Evolutionary conservation across 2,797 vertebrate genomes (phyloP), one percentile per base, ranked within the genome.

Genomic region (Linurgus olivaceus): DNA sequence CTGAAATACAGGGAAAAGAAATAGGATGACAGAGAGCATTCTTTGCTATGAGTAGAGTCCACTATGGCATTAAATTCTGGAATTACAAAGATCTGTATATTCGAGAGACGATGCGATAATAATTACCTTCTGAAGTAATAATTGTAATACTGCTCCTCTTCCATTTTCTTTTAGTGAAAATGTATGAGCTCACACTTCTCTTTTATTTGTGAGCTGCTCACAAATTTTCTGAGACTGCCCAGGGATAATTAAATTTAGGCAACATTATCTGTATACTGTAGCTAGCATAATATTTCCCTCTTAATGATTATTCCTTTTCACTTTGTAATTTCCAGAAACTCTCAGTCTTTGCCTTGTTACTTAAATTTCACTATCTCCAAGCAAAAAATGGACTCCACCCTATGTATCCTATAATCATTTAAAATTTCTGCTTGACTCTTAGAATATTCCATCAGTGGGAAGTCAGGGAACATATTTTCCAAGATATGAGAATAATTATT

Each of bases 1-100:
- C 75, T 93, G 68, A 78, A 96, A 72, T 75, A 95, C 75, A 95
- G 75, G 84, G 81, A 92, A 86, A 95, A 92, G 82, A 97, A 96
- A 83, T 19, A n/a, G 59, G 66, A 21, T 95, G 93, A 67, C 33
- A 68, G 93, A 90, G 95, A 96, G 40, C 19, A 74, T 74, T 73
- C 47, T 96, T 94, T 18, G 7, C 35, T 91, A 23, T 73, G 75
- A 65, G 50, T 71, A 54, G 25, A 72, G 86, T 96, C 70, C 51
- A 38, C 78, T 90, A 8, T 91, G 72, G 82, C 71, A 59, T 91
- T 89, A 55, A 83, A 72, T 83, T 76, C 51, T 92, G 72, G 52
- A 75, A 65, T 38, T 50, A 18, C 7, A 52, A 65, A 78, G 50
- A 38, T 81, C 29, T 81, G 7, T 45, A 23, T 37, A 10, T 13